Conservation (phyloP, 2,113 vertebrate species). For the Calyptommatus sinebrachiatus region DNA sequence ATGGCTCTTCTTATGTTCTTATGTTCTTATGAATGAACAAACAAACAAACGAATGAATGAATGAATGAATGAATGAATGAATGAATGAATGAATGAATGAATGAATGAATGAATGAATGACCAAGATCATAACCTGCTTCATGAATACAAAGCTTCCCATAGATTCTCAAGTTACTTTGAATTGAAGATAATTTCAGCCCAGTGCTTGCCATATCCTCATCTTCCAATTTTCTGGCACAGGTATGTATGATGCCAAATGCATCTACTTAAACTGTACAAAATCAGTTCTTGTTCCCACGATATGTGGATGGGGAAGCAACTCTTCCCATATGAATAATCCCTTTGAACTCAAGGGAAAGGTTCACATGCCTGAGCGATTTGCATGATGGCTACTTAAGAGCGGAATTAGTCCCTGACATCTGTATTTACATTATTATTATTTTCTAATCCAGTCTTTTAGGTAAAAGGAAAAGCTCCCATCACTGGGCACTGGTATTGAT, state of each 20-base stretch:
- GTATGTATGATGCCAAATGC: not conserved
- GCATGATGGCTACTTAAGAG: not conserved
- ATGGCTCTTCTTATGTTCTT: no score
- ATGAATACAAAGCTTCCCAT: not conserved
- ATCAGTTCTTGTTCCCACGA: not conserved
- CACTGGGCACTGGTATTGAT: slow-evolving; percentile 56
- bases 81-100: no score
- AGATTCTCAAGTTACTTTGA: not conserved
- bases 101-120: no score
- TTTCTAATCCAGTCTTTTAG: slow-evolving; percentile 43
- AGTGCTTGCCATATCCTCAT: not conserved
- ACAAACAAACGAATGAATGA: no score
- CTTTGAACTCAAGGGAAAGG: not conserved
- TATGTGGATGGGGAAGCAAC: accelerated
- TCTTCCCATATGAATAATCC: not conserved
- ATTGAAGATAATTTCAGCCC: not conserved
- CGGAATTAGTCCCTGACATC: slow-evolving; percentile 41
- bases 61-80: no score
- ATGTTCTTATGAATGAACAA: no score
- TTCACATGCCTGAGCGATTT: not conserved
- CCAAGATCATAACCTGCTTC: no score
- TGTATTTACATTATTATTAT: slow-evolving; percentile 38
- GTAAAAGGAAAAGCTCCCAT: slow-evolving; percentile 27
- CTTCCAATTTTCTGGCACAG: not conserved
- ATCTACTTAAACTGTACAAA: not conserved